phyloP scores from a whole-genome alignment of 2,113 vertebrate genomes.

The Notiomystis cincta region DNA sequence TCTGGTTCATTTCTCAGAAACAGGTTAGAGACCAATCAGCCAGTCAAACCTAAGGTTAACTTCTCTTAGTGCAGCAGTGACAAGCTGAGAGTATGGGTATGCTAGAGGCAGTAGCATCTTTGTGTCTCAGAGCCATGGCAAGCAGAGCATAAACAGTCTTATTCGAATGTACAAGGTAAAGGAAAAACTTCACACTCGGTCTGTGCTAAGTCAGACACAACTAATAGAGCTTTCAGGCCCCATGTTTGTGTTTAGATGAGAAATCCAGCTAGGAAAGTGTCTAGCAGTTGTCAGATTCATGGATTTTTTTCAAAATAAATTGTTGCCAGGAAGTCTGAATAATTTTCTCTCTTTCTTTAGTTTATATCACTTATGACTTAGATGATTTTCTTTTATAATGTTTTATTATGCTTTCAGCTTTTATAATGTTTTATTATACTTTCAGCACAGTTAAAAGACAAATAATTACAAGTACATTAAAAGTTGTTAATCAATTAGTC shows the following conservation, averaged over 20 bases:
- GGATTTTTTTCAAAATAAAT: neutral
- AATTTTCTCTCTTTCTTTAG: neutral
- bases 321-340: neutral
- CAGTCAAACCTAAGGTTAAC: neutral
- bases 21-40: neutral
- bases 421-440: neutral
- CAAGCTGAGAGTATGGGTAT: neutral
- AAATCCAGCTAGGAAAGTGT: neutral
- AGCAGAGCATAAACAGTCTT: neutral
- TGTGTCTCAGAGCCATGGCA: neutral
- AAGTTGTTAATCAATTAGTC: neutral
- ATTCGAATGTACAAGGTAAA: neutral
- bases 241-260: neutral
- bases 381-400: neutral
- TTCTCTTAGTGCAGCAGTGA: neutral
- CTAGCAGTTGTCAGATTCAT: neutral
- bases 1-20: neutral
- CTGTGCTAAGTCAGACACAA: neutral
- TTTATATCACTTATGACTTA: neutral
- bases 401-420: neutral
- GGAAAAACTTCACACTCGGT: neutral
- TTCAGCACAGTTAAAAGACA: neutral
- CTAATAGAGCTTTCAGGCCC: neutral
- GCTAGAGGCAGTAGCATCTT: neutral
- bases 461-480: neutral